Percentiles rank a stretch among this genome's conserved stretches.
Evolutionary conservation across 1,140 invertebrate species (phyloP).

Genomic region (Parasteatoda tepidariorum): DNA sequence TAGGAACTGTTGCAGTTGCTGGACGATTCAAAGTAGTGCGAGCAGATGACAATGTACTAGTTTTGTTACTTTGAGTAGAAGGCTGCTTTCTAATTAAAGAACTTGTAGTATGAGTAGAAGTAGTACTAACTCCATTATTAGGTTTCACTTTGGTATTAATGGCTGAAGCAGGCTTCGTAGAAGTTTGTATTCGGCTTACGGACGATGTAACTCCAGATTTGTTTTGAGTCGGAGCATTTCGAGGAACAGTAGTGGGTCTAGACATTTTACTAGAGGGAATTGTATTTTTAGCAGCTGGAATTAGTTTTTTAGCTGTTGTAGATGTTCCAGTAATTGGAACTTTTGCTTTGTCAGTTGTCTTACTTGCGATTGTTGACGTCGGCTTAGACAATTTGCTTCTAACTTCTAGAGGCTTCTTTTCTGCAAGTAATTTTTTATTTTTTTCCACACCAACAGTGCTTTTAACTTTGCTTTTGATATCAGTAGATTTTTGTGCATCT

Average conservation of each 20-base stretch:
- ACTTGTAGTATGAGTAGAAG: too few species aligned
- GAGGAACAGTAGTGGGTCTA: background rate
- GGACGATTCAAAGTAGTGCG: slow-evolving; percentile 16
- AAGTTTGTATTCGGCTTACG: slow-evolving; percentile 9
- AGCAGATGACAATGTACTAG: background rate
- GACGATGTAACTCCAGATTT: background rate
- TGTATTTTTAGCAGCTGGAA: background rate
- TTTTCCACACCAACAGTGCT: background rate
- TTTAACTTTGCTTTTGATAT: slow-evolving; percentile 38
- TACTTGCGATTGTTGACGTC: background rate
- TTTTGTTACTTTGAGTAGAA: slow-evolving; percentile 20
- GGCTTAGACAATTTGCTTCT: background rate
- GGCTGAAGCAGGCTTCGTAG: background rate
- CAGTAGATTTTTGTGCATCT: slow-evolving; percentile 23
- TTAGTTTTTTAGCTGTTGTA: slow-evolving; percentile 7
- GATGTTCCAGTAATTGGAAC: background rate
- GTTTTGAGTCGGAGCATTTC: background rate
- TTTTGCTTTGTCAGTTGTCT: background rate
- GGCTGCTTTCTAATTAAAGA: background rate
- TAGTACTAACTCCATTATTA: background rate
- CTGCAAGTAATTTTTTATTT: slow-evolving; percentile 12
- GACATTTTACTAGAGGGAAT: background rate
- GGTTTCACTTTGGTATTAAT: background rate
- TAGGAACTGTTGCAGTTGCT: slow-evolving; percentile 30
- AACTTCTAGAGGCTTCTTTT: background rate